Base-by-base conservation (phyloP, 2,888 invertebrate species). In the Nomada fucata region DNA sequence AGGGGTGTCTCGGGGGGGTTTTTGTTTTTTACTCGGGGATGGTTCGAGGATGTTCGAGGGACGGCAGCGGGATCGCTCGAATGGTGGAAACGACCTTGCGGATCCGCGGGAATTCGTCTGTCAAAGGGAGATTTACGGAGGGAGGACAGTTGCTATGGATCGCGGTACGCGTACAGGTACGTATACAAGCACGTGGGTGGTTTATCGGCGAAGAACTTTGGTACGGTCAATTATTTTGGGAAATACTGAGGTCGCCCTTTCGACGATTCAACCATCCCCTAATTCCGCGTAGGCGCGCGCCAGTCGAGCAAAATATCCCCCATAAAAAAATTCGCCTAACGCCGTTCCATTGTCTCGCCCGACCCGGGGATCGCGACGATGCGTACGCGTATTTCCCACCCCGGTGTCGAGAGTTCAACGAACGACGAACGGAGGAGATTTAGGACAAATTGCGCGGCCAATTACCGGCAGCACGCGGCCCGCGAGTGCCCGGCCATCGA, bases 1-100 rank as follows among this genome's bases (percentile, higher is more conserved):
- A 70, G 71, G 71, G 71, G 67, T 78, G 79, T 78, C 79, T 52
- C 13, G 77, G 15, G n/a, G 47, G 77, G 15, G n/a, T 13, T 15
- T 47, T 2, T 47, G 36, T 73, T 73, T 64, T 20, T 20, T 7
- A 3, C 7, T 0, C 0, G 36, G 36, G 7, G 36, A 36, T 36
- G 36, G 52, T 18, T 10, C 20, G 15, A 7, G 7, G 20, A 26
- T 9, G 64, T 47, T 47, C 69, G 59, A 50, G 50, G 60, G 50
- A 70, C 36, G 47, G 1, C 3, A 44, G 1, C 15, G 1, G 15
- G 11, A 10, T 47, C 20, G 15, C 57, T n/a, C 23, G n/a, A 70
- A 47, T 20, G 47, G 18, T 13, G 29, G 47, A 20, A 15, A 15
- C 57, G 70, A 29, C 70, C 70, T 59, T 55, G 53, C 20, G 15